phyloP scores from a whole-genome alignment of 1,140 invertebrate genomes.

The Sesamia nonagrioides region DNA sequence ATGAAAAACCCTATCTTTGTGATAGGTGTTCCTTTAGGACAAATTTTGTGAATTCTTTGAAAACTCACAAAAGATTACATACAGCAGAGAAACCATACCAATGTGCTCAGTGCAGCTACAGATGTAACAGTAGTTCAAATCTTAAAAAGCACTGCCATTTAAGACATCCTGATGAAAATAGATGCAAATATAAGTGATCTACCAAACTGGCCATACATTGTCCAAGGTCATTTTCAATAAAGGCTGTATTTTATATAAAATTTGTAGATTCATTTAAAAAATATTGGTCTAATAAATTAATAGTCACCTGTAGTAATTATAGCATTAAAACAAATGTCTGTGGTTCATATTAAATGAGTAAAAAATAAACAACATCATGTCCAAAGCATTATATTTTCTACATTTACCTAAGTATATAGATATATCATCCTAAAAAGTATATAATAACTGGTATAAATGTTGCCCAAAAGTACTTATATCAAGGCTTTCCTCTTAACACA shows the following conservation, averaged over 20 bases:
- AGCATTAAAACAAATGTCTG: too few species aligned
- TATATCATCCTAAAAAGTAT: constrained; percentile 74
- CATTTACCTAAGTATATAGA: constrained; percentile 69
- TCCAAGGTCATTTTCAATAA: not conserved
- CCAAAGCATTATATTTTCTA: constrained; percentile 65
- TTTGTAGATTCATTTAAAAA: not conserved
- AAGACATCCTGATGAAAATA: constrained; percentile 65
- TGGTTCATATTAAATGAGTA: not conserved
- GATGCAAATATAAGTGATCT: constrained; percentile 4
- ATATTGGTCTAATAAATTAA: too few species aligned
- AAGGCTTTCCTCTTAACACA: constrained; percentile 77
- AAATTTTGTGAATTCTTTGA: constrained; percentile 80
- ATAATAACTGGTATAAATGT: constrained; percentile 79
- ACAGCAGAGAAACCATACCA: constrained; percentile 78
- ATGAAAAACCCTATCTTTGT: constrained; percentile 90
- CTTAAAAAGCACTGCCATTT: constrained; percentile 83
- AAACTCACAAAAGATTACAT: constrained; percentile 82
- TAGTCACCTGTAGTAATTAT: too few species aligned
- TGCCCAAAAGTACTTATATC: constrained; percentile 72
- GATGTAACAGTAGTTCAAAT: constrained; percentile 85
- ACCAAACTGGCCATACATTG: not conserved
- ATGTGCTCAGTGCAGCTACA: constrained; percentile 81
- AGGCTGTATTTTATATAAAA: not conserved
- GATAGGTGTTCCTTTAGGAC: constrained; percentile 90
- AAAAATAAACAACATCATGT: constrained; percentile 51